phyloP scores from a whole-genome alignment of 1,140 invertebrate genomes.

The Frieseomelitta varia region DNA sequence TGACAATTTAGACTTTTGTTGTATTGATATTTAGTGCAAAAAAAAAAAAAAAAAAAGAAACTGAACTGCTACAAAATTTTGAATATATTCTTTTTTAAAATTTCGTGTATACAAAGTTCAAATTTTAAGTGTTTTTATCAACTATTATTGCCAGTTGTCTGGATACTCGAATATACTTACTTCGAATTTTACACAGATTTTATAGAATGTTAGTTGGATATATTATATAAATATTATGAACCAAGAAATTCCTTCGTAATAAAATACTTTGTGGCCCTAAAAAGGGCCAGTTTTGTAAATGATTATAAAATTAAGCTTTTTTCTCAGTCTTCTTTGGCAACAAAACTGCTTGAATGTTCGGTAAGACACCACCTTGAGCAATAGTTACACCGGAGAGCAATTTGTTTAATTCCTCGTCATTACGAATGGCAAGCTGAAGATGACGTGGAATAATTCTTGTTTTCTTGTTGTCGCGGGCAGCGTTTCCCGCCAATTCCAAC shows the following conservation, averaged over 20 bases:
- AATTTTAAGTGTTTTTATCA: too few relatives aligned
- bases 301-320: constrained; percentile 9
- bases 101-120: too few relatives aligned
- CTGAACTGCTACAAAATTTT: too few relatives aligned
- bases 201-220: too few relatives aligned
- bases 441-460: constrained; percentile 54
- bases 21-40: too few relatives aligned
- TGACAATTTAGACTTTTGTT: too few relatives aligned
- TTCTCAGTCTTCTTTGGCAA: constrained; percentile 61
- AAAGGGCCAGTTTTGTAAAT: constrained; percentile 54
- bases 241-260: neutral
- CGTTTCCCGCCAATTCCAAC: constrained; percentile 50
- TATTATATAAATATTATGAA: too few relatives aligned
- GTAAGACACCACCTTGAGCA: constrained; percentile 80
- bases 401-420: constrained; percentile 56
- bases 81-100: too few relatives aligned
- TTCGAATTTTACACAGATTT: too few relatives aligned
- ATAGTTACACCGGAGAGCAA: constrained; percentile 49
- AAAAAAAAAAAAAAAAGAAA: too few relatives aligned
- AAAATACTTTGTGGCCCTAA: constrained; percentile 61
- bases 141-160: too few relatives aligned
- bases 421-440: constrained; percentile 48
- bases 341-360: constrained; percentile 84
- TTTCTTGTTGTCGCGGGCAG: constrained; percentile 53
- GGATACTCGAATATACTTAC: too few relatives aligned